Evolutionary conservation across 2,797 vertebrate genomes (phyloP), one percentile per base, ranked within the genome.

Genomic region (Anisognathus igniventris): DNA sequence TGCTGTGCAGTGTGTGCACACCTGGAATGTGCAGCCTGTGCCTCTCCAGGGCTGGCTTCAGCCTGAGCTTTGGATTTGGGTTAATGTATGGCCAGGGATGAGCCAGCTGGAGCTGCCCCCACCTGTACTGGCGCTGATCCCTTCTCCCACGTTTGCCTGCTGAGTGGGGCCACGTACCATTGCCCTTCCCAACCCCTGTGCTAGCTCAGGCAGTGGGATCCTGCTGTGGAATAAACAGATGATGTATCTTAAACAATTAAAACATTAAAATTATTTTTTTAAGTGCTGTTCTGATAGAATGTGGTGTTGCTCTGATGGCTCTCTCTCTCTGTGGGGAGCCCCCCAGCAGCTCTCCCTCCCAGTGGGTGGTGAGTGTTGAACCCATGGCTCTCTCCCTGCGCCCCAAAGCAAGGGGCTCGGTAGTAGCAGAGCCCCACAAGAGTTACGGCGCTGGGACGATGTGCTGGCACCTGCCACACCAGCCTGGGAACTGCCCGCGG

Each of bases 181-280:
- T 44, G 51, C 47, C 3, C 0, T 60, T 67, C 33, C 64, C 61
- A n/a, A 2, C 33, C 86, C 40, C 18, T 16, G 7, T n/a, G 39
- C 79, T 67, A 16, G 28, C 70, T 81, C 42, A 17, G 54, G 73
- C 88, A 39, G 25, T 10, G 58, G 28, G 33, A n/a, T 84, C 72
- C 50, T 74, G 72, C 75, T 5, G 12, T 50, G 53, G 54, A 61
- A 58, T 68, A 58, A 84, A 75, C 62, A 75, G 50, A 30, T 48
- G 19, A 28, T 83, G 42, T 68, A 71, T 57, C 79, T 51, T 33
- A 57, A 75, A 80, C 57, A 51, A 35, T 47, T 70, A 86, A 65
- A 82, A 65, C 45, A 96, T 89, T 92, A 80, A 95, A 92, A 35
- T 74, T 94, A 93, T 92, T 95, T 96, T 95, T 88, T 51, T 86